Evolutionary conservation across 2,888 invertebrate genomes (phyloP).

Genomic region (Ceratothoa steindachneri): DNA sequence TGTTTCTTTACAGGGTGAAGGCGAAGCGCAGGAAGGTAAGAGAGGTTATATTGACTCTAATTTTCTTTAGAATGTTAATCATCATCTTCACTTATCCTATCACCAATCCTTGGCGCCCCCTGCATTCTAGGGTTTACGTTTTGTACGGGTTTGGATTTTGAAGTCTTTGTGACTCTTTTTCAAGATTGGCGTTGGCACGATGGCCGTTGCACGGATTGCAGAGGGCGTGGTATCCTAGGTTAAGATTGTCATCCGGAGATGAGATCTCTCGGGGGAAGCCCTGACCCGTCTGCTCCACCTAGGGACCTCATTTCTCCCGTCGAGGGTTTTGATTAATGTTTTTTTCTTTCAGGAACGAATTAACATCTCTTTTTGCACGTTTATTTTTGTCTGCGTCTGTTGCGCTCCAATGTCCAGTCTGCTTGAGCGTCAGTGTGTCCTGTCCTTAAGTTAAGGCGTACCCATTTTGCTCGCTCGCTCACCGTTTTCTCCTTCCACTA

Average conservation of each 20-base stretch:
- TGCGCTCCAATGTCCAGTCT: background rate
- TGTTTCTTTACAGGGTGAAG: background rate
- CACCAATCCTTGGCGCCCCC: background rate
- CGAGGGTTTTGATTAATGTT: background rate
- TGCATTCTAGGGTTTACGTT: background rate
- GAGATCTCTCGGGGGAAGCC: too few relatives aligned
- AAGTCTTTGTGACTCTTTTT: too few relatives aligned
- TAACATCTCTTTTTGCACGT: background rate
- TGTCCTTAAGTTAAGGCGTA: background rate
- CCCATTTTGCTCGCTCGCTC: background rate
- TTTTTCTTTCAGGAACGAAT: background rate
- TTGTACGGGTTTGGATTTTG: too few relatives aligned
- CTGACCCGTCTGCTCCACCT: background rate
- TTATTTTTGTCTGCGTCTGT: background rate
- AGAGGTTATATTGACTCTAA: background rate
- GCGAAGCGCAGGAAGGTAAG: background rate
- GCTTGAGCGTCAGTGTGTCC: too few relatives aligned
- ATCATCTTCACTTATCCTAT: background rate
- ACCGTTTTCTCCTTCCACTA: background rate
- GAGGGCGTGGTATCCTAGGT: background rate
- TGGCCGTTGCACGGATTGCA: too few relatives aligned
- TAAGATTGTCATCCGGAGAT: background rate
- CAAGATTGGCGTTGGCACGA: too few relatives aligned
- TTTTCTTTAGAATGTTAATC: too few relatives aligned
- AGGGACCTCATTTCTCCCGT: too few relatives aligned